These are phyloP conservation scores for Girardinichthys multiradiatus DNA, from an alignment of 2,113 vertebrate species.

Conservation along the genomic window DNA sequence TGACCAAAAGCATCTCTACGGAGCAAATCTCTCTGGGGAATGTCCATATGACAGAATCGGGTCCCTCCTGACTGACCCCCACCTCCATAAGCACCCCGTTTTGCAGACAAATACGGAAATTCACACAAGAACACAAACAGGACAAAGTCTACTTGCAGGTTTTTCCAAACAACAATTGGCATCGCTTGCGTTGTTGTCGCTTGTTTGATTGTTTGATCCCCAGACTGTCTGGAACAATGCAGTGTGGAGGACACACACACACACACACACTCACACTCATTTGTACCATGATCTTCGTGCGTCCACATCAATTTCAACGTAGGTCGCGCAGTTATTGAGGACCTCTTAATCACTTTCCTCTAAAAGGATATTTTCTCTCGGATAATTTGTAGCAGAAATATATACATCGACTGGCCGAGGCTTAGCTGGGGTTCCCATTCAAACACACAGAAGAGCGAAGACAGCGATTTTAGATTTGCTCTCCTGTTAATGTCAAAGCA, in stretches of 20 bases:
- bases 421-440: slow-evolving; percentile 36
- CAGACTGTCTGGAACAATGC: slow-evolving; percentile 71
- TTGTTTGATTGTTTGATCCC: slow-evolving; percentile 63
- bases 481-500: slow-evolving; percentile 1
- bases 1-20: slow-evolving; percentile 40
- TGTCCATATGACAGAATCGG: slow-evolving; percentile 70
- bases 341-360: neutral
- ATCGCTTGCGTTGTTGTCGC: slow-evolving; percentile 51
- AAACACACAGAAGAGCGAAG: slow-evolving; percentile 34
- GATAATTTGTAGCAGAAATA: slow-evolving; percentile 22
- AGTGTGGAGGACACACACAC: slow-evolving; percentile 38
- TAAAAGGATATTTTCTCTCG: slow-evolving; percentile 21
- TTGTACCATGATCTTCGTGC: slow-evolving; percentile 26
- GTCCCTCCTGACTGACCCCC: slow-evolving; percentile 44
- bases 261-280: slow-evolving; percentile 29
- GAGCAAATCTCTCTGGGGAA: slow-evolving; percentile 55
- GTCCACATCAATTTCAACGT: slow-evolving; percentile 5
- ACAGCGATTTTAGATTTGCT: slow-evolving; percentile 5
- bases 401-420: slow-evolving; percentile 12
- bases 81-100: slow-evolving; percentile 42
- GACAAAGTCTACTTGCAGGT: slow-evolving; percentile 36
- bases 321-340: neutral
- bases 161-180: slow-evolving; percentile 38
- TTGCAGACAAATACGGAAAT: slow-evolving; percentile 13
- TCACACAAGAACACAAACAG: slow-evolving; percentile 46